Evolutionary conservation across 2,797 vertebrate species (phyloP), one percentile per base, ranked within the genome.

Genomic region (Fratercula arctica): DNA sequence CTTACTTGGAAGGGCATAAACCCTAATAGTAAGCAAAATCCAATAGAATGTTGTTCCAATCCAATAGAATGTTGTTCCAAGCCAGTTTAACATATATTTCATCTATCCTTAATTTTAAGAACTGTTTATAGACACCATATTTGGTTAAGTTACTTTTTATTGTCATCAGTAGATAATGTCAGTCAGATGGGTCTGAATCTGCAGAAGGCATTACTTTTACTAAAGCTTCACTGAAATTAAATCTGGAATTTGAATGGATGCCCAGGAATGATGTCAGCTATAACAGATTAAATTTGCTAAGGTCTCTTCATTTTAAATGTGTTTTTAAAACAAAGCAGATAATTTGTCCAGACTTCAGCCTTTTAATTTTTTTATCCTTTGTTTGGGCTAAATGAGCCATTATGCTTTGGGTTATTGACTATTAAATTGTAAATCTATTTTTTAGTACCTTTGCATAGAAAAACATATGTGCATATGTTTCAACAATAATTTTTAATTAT

Each of bases 251-350:
- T 97, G 94, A 97, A 87, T 94, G 37, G 5, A 37, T 95, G 92
- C 95, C 89, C 89, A 90, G 95, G 70, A 97, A 89, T 96, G 93
- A 97, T 96, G 85, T 97, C 94, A 98, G 79, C 88, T 94, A 77
- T 85, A 97, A 89, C 79, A 96, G 87, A 97, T 94, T 92, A 92
- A 59, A 33, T 97, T 96, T 96, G 54, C 92, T 94, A 87, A 90
- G 3, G 37, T 96, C 81, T 95, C 78, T 94, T 95, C 41, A 81
- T 86, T 97, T 96, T 83, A 92, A 77, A 77, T 94, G 84, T 92
- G 43, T 91, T 80, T 96, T 96, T 85, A 77, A 91, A 97, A 91
- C 68, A 93, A 93, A 95, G 60, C 78, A 96, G 88, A 92, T 68
- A 96, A 87, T 93, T 94, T 39, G 89, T 92, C 90, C 68, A 91